Conservation (phyloP, 2,797 vertebrate species). For the Distichodus sexfasciatus region DNA sequence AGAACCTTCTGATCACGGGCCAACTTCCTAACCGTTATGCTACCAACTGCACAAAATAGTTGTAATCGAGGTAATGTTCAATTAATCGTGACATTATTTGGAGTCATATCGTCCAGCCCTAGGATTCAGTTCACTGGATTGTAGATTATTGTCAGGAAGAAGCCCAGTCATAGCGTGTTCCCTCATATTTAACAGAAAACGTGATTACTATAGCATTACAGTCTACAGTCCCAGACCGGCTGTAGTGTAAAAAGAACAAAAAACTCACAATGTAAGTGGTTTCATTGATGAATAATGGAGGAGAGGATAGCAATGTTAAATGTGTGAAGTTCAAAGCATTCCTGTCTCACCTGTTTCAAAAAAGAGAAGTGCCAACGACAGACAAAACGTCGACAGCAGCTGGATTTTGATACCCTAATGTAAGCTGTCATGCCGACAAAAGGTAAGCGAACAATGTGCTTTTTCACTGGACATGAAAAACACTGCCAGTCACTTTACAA, state of each 20-base stretch:
- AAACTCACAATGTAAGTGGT: not conserved
- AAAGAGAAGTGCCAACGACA: not conserved
- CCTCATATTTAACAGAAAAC: no score
- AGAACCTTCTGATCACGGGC: no score
- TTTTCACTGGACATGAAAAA: constrained; percentile 21
- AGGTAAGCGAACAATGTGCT: constrained; percentile 23
- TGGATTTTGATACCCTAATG: constrained; percentile 24
- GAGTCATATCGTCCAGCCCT: no score
- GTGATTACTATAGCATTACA: no score
- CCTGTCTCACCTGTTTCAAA: not conserved
- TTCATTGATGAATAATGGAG: constrained; percentile 18
- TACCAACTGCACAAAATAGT: no score
- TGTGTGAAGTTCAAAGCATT: constrained; percentile 16
- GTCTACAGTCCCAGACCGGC: not conserved
- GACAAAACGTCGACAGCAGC: constrained; percentile 13
- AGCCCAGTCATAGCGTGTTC: no score
- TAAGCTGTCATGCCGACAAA: constrained; percentile 28
- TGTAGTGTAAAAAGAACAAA: not conserved
- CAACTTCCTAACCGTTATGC: no score
- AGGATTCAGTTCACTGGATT: no score
- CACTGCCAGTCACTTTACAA: constrained; percentile 4
- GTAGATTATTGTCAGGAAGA: no score
- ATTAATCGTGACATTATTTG: no score
- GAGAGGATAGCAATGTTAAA: constrained; percentile 6
- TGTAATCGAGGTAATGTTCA: no score